Evolutionary conservation across 2,113 vertebrate genomes (phyloP).

Genomic region (Microtus montanus): DNA sequence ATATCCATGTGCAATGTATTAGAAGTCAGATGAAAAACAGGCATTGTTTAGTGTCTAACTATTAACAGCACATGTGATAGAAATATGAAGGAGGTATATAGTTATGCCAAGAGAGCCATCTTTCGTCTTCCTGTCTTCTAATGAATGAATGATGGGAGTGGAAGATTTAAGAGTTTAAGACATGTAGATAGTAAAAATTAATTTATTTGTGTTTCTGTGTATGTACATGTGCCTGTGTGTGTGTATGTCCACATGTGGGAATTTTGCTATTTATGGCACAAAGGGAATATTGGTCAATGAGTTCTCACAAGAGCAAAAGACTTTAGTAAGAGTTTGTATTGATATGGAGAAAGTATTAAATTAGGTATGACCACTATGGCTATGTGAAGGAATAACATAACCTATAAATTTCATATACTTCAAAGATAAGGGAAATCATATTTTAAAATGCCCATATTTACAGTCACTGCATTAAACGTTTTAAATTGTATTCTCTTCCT

Average conservation of each 20-base stretch:
- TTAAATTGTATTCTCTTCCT: background rate
- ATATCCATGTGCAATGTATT: conserved; percentile 23
- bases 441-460: background rate
- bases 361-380: background rate
- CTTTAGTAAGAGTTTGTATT: background rate
- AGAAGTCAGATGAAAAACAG: background rate
- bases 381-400: background rate
- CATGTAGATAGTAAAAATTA: background rate
- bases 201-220: background rate
- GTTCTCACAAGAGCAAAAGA: background rate
- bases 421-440: background rate
- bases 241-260: background rate
- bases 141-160: background rate
- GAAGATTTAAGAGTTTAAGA: background rate
- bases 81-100: background rate
- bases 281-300: background rate
- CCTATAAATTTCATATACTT: background rate
- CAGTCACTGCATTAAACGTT: background rate
- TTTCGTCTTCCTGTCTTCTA: background rate
- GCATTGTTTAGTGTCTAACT: background rate
- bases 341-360: background rate
- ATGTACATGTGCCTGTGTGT: background rate
- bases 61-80: background rate
- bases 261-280: conserved; percentile 17
- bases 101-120: background rate